Evolutionary conservation across 2,113 vertebrate genomes (phyloP).

Genomic region (Eulemur rufifrons): DNA sequence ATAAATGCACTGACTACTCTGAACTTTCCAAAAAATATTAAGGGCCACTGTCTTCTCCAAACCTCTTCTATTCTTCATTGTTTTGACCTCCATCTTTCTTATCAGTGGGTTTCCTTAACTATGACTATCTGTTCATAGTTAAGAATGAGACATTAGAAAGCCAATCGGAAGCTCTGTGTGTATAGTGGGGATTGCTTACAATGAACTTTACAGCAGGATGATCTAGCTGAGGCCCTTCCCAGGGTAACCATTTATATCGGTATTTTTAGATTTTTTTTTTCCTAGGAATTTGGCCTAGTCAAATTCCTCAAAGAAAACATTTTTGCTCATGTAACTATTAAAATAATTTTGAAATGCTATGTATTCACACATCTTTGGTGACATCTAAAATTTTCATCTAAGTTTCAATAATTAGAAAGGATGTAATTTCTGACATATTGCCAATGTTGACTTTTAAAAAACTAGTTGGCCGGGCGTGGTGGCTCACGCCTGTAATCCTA

Average conservation of each 20-base stretch:
- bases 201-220: neutral
- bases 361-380: neutral
- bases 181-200: neutral
- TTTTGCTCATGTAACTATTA: neutral
- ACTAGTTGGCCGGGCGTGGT: neutral
- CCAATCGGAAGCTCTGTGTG: neutral
- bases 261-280: neutral
- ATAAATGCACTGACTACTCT: neutral
- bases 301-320: slow-evolving; percentile 25
- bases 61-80: neutral
- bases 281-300: neutral
- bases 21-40: neutral
- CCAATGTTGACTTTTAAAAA: neutral
- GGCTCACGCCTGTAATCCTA: too few species aligned
- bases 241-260: neutral
- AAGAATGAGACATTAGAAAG: neutral
- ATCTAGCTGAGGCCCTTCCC: neutral
- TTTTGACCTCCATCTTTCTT: neutral
- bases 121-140: neutral
- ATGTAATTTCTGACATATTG: neutral
- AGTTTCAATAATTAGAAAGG: neutral
- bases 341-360: neutral
- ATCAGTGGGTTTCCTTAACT: neutral
- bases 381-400: slow-evolving; percentile 4
- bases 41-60: neutral